These are phyloP conservation scores for Lates calcarifer DNA, from an alignment of 2,113 vertebrate species.

Conservation along the genomic window DNA sequence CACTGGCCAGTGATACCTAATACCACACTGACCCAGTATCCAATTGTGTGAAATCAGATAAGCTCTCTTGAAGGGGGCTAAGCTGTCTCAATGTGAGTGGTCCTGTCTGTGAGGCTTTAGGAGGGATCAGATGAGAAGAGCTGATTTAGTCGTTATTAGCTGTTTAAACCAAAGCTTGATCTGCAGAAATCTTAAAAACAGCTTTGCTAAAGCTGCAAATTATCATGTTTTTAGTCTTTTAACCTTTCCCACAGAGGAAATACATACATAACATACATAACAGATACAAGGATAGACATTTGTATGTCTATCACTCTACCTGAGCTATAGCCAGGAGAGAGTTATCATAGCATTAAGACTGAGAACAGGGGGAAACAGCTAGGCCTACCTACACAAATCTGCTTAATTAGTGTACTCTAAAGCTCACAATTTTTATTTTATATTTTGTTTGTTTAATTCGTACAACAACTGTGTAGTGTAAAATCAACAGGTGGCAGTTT, in stretches of 20 bases:
- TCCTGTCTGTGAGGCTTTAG: constrained; percentile 65
- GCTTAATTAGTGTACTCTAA: neutral
- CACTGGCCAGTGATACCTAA: constrained; percentile 62
- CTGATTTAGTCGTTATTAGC: constrained; percentile 70
- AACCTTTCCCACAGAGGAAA: constrained; percentile 6
- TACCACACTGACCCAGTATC: constrained; percentile 73
- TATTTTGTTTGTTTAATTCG: neutral
- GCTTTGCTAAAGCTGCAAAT: constrained; percentile 34
- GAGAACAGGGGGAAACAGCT: neutral
- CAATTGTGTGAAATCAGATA: constrained; percentile 79
- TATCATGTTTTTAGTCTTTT: constrained; percentile 35
- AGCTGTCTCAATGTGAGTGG: constrained; percentile 68
- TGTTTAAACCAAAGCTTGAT: constrained; percentile 56
- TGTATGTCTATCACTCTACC: too few species aligned
- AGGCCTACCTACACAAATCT: neutral
- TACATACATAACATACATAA: neutral
- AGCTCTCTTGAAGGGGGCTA: constrained; percentile 71
- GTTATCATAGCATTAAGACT: constrained; percentile 1
- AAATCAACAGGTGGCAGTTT: neutral
- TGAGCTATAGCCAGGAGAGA: neutral
- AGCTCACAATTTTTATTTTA: neutral
- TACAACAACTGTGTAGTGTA: neutral
- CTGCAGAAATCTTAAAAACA: constrained; percentile 45
- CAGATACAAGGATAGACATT: neutral
- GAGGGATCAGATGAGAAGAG: constrained; percentile 68